phyloP scores from a whole-genome alignment of 2,888 invertebrate genomes.

The Cataglyphis rosenhaueri region DNA sequence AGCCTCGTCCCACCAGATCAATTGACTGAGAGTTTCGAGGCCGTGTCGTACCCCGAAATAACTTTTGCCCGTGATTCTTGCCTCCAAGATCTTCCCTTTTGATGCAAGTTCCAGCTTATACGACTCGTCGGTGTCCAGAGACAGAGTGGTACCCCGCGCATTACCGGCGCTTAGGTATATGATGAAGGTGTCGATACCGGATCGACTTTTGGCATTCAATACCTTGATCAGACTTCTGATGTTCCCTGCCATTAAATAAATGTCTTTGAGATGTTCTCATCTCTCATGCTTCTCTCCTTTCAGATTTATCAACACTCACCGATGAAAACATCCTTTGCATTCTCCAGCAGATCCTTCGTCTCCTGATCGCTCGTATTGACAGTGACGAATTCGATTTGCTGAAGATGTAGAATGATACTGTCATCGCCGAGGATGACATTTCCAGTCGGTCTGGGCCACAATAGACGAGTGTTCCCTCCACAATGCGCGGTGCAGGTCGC shows the following conservation, averaged over 20 bases:
- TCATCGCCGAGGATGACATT: constrained; percentile 89
- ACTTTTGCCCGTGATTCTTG: constrained; percentile 89
- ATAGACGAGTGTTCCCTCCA: constrained; percentile 89
- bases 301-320: constrained; percentile 70
- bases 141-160: constrained; percentile 87
- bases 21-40: constrained; percentile 92
- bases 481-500: constrained; percentile 93
- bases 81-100: constrained; percentile 86
- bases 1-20: constrained; percentile 92
- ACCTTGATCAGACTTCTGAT: constrained; percentile 79
- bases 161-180: constrained; percentile 83
- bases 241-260: constrained; percentile 75
- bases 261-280: background rate
- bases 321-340: constrained; percentile 83
- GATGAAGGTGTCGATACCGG: constrained; percentile 79
- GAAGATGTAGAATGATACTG: constrained; percentile 88
- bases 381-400: constrained; percentile 85
- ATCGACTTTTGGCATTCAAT: constrained; percentile 78
- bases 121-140: constrained; percentile 91
- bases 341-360: constrained; percentile 81
- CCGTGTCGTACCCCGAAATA: constrained; percentile 93
- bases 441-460: constrained; percentile 93
- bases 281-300: background rate
- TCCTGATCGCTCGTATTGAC: constrained; percentile 80
- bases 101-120: constrained; percentile 89